A percentile compares a stretch with the other conserved stretches of the same genome.
These are phyloP conservation scores for Irena cyanogastra DNA, from an alignment of 2,113 vertebrate species.

Conservation along the genomic window DNA sequence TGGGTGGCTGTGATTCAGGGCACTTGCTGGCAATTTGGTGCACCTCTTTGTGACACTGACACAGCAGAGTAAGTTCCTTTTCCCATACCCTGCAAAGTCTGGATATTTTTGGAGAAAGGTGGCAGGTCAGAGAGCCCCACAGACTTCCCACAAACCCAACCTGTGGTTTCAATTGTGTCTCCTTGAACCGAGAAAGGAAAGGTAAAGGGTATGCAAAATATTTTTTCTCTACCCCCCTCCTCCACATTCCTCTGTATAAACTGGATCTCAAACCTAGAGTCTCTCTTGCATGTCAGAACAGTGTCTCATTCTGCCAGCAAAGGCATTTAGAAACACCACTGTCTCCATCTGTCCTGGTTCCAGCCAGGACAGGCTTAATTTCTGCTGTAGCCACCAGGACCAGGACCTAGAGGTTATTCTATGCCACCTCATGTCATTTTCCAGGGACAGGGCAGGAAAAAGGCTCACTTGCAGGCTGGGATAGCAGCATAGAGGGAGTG, in stretches of 20 bases:
- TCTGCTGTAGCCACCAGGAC: background rate
- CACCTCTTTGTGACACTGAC: background rate
- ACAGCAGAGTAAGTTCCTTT: background rate
- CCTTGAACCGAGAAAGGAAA: constrained; percentile 62
- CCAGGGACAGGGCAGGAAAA: background rate
- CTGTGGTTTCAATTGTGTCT: constrained; percentile 66
- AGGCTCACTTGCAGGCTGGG: background rate
- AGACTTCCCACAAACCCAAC: constrained; percentile 58
- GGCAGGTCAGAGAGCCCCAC: constrained; percentile 54
- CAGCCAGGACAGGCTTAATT: background rate
- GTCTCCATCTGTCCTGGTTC: background rate
- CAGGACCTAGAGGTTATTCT: background rate
- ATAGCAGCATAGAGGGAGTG: background rate
- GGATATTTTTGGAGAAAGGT: constrained; percentile 66
- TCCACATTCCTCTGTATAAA: background rate
- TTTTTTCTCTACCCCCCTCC: background rate
- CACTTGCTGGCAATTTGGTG: background rate
- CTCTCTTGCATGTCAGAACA: background rate
- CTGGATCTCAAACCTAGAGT: background rate
- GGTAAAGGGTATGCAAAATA: background rate
- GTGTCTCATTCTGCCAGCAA: background rate
- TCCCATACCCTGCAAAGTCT: constrained; percentile 51
- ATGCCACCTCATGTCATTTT: background rate
- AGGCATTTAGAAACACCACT: background rate
- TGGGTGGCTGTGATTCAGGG: background rate